Conservation (phyloP, 2,797 vertebrate species). For the Hippopotamyrus pictus region DNA sequence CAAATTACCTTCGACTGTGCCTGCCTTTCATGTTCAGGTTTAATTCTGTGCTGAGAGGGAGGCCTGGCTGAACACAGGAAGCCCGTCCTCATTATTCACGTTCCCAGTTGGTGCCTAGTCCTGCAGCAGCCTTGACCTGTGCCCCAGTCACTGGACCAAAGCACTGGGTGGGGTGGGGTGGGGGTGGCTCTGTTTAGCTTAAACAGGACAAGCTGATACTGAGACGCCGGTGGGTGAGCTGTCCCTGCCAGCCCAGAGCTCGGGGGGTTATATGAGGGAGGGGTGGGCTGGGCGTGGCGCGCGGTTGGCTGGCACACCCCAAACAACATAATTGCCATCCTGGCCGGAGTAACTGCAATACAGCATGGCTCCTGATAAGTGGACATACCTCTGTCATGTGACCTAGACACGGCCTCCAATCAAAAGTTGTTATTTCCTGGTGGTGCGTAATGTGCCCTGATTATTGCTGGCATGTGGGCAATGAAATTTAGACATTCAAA, state of each 20-base stretch:
- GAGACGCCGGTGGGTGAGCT: neutral
- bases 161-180: neutral
- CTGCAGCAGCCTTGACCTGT: neutral
- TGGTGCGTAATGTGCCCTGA: neutral
- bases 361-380: neutral
- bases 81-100: conserved; percentile 24
- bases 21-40: neutral
- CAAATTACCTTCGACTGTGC: neutral
- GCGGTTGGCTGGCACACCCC: neutral
- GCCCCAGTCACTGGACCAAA: neutral
- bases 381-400: neutral
- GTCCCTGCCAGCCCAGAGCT: neutral
- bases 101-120: conserved; percentile 20
- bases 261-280: neutral
- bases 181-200: neutral
- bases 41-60: neutral
- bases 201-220: neutral
- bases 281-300: neutral
- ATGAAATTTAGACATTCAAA: neutral
- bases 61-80: neutral
- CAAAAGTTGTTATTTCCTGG: neutral
- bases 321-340: neutral
- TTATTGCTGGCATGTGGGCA: neutral
- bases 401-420: neutral
- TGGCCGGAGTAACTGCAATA: neutral